Evolutionary conservation across 2,888 invertebrate species (phyloP).

Genomic region (Neoitamus cyanurus): DNA sequence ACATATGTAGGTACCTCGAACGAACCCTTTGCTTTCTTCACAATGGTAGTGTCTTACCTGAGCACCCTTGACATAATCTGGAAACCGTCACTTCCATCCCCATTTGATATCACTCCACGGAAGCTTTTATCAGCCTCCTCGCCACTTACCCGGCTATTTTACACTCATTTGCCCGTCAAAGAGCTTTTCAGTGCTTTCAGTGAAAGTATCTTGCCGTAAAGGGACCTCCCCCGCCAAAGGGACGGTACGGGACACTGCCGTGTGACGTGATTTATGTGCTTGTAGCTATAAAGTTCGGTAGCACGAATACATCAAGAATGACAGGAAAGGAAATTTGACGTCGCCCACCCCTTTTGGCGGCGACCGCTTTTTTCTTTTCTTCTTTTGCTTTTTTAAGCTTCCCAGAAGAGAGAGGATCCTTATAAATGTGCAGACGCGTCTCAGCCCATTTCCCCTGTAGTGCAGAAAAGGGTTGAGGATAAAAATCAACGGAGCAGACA

Average conservation of each 20-base stretch:
- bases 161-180: not conserved
- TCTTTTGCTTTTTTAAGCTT: not conserved
- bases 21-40: not conserved
- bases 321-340: constrained; percentile 32
- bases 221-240: not conserved
- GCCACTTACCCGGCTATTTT: not conserved
- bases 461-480: constrained; percentile 27
- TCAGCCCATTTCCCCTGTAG: not conserved
- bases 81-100: not conserved
- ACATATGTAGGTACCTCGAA: no score
- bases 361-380: not conserved
- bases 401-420: constrained; percentile 5
- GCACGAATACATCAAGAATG: not conserved
- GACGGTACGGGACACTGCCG: not conserved
- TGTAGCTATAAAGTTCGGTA: not conserved
- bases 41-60: not conserved
- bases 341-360: not conserved
- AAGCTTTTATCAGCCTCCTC: constrained; percentile 14
- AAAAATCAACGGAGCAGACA: constrained; percentile 26
- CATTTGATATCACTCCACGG: constrained; percentile 4
- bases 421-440: constrained; percentile 19
- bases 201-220: constrained; percentile 20
- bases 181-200: constrained; percentile 38
- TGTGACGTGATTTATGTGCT: constrained; percentile 14
- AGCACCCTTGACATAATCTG: not conserved